Evolutionary conservation across 2,888 invertebrate genomes (phyloP).

Genomic region (Drosophila mettleri): DNA sequence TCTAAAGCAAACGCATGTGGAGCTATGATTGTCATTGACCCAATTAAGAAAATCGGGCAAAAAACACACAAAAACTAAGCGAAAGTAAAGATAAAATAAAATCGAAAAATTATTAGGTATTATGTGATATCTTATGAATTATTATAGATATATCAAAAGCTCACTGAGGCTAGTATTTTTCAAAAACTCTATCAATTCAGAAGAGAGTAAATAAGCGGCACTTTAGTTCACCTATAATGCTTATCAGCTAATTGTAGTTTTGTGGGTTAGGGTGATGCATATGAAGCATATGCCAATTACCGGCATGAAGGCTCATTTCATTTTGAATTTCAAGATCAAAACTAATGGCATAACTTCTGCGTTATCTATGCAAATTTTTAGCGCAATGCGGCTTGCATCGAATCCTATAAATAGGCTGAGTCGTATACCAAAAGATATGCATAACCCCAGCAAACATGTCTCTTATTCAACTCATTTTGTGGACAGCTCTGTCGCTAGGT

Average conservation of each 20-base stretch:
- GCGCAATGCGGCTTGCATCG: conserved; percentile 31
- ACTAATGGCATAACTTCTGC: conserved; percentile 67
- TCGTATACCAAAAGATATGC: conserved; percentile 18
- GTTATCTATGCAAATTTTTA: conserved; percentile 65
- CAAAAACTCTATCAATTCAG: not conserved
- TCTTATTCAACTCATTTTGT: conserved; percentile 33
- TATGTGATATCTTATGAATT: not conserved
- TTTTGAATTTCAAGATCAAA: conserved; percentile 73
- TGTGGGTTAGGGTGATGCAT: conserved; percentile 25
- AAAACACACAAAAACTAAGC: not conserved
- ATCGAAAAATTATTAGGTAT: not conserved
- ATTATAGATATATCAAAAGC: not conserved
- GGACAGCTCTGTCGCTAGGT: conserved; percentile 26
- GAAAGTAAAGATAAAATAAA: conserved; percentile 20
- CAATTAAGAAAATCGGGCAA: not conserved
- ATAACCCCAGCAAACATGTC: conserved; percentile 49
- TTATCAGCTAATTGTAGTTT: conserved; percentile 17
- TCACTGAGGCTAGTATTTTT: no score
- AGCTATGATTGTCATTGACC: conserved; percentile 10
- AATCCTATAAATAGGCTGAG: conserved; percentile 33
- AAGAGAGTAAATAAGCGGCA: not conserved
- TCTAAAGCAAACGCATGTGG: not conserved
- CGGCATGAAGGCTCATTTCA: conserved; percentile 54
- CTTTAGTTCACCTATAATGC: not conserved
- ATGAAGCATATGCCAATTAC: conserved; percentile 48